A percentile compares a stretch with the other conserved stretches of the same genome.
phyloP scores from a whole-genome alignment of 2,113 vertebrate genomes.

The Lutjanus erythropterus region DNA sequence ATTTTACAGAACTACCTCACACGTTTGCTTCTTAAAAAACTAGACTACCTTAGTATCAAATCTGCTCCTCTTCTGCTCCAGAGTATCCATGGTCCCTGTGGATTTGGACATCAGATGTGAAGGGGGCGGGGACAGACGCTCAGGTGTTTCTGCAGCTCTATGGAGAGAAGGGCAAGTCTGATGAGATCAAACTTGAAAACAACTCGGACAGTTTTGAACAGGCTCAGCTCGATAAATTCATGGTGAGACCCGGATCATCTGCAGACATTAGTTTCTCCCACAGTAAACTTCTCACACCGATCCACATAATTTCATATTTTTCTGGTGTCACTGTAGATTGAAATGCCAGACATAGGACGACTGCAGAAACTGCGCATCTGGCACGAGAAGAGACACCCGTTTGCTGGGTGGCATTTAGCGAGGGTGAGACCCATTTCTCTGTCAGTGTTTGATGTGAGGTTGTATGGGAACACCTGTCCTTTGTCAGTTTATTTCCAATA shows the following conservation, averaged over 20 bases:
- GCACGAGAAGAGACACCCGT: constrained; percentile 94
- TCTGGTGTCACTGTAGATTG: constrained; percentile 83
- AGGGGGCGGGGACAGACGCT: constrained; percentile 95
- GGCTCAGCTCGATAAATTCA: constrained; percentile 92
- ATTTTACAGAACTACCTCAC: neutral
- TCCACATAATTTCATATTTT: neutral
- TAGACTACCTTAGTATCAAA: neutral
- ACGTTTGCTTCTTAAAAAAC: neutral
- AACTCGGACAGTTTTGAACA: constrained; percentile 97
- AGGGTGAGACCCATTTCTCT: constrained; percentile 85
- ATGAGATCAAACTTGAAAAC: constrained; percentile 94
- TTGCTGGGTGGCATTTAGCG: constrained; percentile 96
- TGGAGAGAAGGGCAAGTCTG: constrained; percentile 93
- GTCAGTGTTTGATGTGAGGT: too few relatives aligned
- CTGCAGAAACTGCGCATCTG: constrained; percentile 93
- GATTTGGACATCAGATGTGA: constrained; percentile 96
- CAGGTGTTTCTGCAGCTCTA: constrained; percentile 96
- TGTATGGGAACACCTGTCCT: too few relatives aligned
- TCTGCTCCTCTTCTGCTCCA: constrained; percentile 57
- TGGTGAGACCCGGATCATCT: constrained; percentile 81
- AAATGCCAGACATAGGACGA: constrained; percentile 92
- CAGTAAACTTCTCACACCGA: neutral
- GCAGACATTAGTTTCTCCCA: neutral
- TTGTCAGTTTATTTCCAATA: too few relatives aligned
- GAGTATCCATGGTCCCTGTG: constrained; percentile 96